Evolutionary conservation across 2,797 vertebrate genomes (phyloP), one percentile per base, ranked within the genome.

Genomic region (Poecilia picta): DNA sequence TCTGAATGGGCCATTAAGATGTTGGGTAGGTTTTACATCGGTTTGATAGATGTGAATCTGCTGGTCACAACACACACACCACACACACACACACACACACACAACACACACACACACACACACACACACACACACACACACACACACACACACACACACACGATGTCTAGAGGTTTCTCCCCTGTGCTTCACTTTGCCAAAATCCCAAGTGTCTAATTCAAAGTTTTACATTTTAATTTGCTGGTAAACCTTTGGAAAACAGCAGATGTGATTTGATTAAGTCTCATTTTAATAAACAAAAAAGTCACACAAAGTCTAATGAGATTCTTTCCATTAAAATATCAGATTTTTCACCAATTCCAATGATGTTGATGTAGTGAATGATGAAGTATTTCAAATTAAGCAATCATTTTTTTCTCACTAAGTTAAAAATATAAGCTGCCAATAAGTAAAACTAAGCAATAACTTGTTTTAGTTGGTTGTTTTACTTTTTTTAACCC

Each of bases 1-100:
- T 88, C 81, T 81, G 77, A 89, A 80, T 41, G 59, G 78, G 72
- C 81, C 70, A 76, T 89, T 91, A 84, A 87, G 82, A 79, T 66
- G 59, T 8, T 55, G 66, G 47, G 28, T 43, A 77, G 45, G 25
- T 51, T 51, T 46, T 77, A 71, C 53, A 77, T 75, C 49, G 77
- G 51, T 73, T 31, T 83, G 77, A 82, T 59, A 73, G 59, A 79
- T 85, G 78, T 8, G 49, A 64, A 28, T 53, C 79, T 75, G 55
- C 47, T 62, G 78, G 76, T 86, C 43, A 74, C 41, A 41, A 33
- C 33, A 33, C 33, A 33, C 33, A 33, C 33, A 33, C 18, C 5
- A 36, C 25, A 80, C 39, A 45, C 72, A 76, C 57, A 25, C 5
- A 39, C 23, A 78, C 33, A 33, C 33, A 33, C 33, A 33, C 33